These are phyloP conservation scores for Aphidius gifuensis DNA, from an alignment of 1,140 invertebrate species.

Conservation along the genomic window DNA sequence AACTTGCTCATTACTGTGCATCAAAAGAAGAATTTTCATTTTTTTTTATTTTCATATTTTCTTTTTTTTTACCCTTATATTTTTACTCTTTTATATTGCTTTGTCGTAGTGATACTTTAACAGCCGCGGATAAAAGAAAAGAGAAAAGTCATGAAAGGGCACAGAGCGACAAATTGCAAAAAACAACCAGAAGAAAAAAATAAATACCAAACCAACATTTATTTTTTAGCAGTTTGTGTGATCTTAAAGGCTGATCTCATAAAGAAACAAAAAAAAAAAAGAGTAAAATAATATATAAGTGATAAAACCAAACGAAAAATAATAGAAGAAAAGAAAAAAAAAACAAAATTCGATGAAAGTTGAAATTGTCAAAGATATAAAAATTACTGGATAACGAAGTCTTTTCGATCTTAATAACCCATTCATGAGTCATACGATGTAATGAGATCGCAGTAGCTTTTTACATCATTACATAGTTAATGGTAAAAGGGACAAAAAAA, in stretches of 20 bases:
- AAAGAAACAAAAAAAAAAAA: background rate
- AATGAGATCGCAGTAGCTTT: background rate
- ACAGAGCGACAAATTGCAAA: slow-evolving; percentile 9
- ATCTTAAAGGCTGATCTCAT: slow-evolving; percentile 4
- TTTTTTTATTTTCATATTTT: slow-evolving; percentile 21
- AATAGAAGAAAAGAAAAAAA: slow-evolving; percentile 6
- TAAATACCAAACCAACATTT: background rate
- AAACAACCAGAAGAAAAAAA: background rate
- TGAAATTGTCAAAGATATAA: no score
- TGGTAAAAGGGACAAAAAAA: no score
- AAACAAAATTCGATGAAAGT: no score
- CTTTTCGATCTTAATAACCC: slow-evolving; percentile 5
- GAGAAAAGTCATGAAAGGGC: background rate
- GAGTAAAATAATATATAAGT: background rate
- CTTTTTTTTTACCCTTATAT: background rate
- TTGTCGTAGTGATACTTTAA: slow-evolving; percentile 17
- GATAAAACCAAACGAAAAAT: background rate
- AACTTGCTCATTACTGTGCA: slow-evolving; percentile 47
- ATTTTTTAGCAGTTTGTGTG: background rate
- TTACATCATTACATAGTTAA: no score
- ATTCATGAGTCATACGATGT: slow-evolving; percentile 4
- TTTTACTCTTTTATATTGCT: slow-evolving; percentile 2
- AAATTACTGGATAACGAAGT: slow-evolving; percentile 1
- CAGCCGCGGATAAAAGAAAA: slow-evolving; percentile 18
- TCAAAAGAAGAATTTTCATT: slow-evolving; percentile 39